Conservation (phyloP, 2,113 vertebrate species). For the Megaleporinus macrocephalus region DNA sequence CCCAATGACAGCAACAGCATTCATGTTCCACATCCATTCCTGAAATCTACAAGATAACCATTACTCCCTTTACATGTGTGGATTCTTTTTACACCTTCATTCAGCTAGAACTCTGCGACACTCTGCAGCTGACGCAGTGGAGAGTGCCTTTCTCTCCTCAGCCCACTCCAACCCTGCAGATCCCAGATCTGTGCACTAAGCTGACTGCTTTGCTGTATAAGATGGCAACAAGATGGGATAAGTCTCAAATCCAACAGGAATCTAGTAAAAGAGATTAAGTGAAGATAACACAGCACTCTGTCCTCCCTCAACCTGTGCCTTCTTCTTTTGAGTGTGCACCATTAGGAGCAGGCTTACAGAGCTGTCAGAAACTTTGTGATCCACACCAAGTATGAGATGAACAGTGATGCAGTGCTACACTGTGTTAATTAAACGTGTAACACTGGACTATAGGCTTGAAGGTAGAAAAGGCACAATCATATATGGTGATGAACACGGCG, state of each 20-base stretch:
- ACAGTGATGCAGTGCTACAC: neutral
- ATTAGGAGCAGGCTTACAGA: neutral
- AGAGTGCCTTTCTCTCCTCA: neutral
- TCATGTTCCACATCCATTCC: neutral
- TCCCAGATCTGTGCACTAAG: conserved; percentile 17
- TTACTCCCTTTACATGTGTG: neutral
- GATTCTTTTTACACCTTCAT: neutral
- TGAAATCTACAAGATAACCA: neutral
- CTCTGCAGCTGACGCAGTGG: neutral
- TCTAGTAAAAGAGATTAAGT: conserved; percentile 37
- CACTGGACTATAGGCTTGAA: no score
- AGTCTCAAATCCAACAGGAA: conserved; percentile 35
- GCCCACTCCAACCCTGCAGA: neutral
- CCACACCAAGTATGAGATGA: neutral
- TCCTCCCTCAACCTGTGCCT: neutral
- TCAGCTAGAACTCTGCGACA: neutral
- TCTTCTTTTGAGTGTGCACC: neutral
- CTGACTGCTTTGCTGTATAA: conserved; percentile 26
- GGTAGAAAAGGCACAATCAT: no score
- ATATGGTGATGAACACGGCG: no score
- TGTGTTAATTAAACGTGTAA: neutral
- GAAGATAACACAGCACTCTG: neutral
- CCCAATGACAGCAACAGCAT: no score
- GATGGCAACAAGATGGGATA: conserved; percentile 12
- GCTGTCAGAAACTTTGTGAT: neutral